Evolutionary conservation across 2,797 vertebrate genomes (phyloP), one percentile per base, ranked within the genome.

Genomic region (Pipistrellus kuhlii): DNA sequence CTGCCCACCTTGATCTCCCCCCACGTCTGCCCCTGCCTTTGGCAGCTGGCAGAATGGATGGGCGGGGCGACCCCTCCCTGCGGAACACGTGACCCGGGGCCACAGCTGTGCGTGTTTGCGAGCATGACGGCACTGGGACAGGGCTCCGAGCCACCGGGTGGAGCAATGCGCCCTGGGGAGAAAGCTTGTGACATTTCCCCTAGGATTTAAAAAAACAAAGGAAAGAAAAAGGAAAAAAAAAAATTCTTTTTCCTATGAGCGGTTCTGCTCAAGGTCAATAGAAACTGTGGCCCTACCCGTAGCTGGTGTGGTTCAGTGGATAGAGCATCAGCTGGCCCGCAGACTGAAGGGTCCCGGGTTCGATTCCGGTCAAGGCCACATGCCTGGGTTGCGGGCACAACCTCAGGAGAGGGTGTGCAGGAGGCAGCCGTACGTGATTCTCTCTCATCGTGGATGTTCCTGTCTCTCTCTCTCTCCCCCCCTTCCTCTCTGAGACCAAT

Each of bases 101-200:
- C 75, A 83, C 62, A 69, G 96, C 96, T 97, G 92, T 87, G 97
- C 93, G 30, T 85, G 71, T 96, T 98, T 93, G 97, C 86, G 94
- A 95, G 91, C 96, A 92, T 97, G 94, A 97, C 92, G 96, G 96
- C 98, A 98, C 97, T 97, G 97, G 98, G 94, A 86, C 95, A 95
- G 97, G 95, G 98, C 98, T 96, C 95, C 0, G 94, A 96, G 97
- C 98, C 98, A 97, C 96, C 97, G 98, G 98, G 97, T 98, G 98
- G 98, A 98, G 98, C 97, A 83, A 30, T 93, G 46, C 57, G 46
- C 95, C 91, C 95, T 35, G 77, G 94, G 95, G 95, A 96, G 78
- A 95, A 88, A 91, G 83, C 96, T 88, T 90, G 91, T 96, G 96
- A 96, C 35, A 73, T 94, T 97, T 94, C 78, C 85, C 78, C 23